Conservation (phyloP, 2,113 vertebrate genomes). For the Mesocricetus auratus region DNA sequence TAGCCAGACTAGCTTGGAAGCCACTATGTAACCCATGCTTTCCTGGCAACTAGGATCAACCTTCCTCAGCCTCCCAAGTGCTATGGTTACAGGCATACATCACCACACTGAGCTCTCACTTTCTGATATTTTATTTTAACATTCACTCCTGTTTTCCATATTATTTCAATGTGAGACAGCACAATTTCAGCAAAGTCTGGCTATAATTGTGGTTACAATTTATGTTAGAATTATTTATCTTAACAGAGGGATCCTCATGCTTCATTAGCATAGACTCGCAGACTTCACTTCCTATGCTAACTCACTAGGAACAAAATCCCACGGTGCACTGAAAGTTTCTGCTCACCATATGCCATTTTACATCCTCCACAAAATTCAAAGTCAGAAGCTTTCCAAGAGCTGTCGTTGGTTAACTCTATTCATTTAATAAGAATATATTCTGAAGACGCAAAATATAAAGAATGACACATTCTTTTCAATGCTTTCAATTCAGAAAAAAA, state of each 20-base stretch:
- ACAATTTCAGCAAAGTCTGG: background rate
- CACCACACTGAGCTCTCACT: background rate
- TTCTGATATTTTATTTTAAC: constrained; percentile 13
- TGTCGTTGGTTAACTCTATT: constrained; percentile 38
- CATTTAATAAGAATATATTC: constrained; percentile 31
- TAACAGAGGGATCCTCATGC: background rate
- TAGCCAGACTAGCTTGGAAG: background rate
- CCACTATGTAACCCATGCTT: background rate
- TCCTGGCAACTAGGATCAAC: background rate
- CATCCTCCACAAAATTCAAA: constrained; percentile 17
- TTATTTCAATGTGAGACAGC: background rate
- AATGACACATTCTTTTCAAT: background rate
- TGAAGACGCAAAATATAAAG: constrained; percentile 15
- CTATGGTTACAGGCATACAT: background rate
- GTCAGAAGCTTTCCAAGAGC: background rate
- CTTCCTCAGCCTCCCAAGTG: background rate
- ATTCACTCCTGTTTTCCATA: background rate
- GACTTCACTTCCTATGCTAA: background rate
- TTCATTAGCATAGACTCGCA: background rate
- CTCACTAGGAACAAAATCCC: background rate
- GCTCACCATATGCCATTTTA: constrained; percentile 10
- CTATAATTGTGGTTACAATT: background rate
- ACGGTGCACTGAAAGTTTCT: background rate
- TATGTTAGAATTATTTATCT: constrained; percentile 49
- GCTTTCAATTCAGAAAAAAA: background rate